Conservation (phyloP, 2,888 invertebrate species). For the Drosophila trichaetosa region DNA sequence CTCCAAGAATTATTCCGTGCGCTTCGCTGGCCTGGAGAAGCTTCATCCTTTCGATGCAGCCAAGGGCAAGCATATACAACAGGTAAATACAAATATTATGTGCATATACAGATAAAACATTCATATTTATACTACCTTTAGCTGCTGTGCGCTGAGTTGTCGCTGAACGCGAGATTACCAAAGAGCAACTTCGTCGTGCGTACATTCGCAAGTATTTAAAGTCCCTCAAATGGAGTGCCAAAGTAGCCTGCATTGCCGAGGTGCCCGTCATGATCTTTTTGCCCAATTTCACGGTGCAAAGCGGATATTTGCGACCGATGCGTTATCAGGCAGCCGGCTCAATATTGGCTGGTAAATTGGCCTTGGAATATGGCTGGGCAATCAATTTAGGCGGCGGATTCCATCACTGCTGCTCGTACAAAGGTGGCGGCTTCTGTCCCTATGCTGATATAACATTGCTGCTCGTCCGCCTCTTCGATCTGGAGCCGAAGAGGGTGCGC, state of each 20-base stretch:
- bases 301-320: constrained; percentile 91
- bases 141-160: constrained; percentile 86
- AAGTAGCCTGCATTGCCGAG: constrained; percentile 92
- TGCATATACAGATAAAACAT: not conserved
- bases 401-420: constrained; percentile 92
- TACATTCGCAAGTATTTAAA: constrained; percentile 91
- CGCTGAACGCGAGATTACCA: constrained; percentile 89
- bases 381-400: constrained; percentile 96
- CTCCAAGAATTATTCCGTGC: constrained; percentile 91
- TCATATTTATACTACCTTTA: constrained; percentile 73
- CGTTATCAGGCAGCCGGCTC: constrained; percentile 92
- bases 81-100: constrained; percentile 81
- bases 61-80: constrained; percentile 93
- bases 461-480: constrained; percentile 88
- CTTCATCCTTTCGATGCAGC: constrained; percentile 95
- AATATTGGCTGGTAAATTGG: constrained; percentile 92
- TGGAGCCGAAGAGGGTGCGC: constrained; percentile 86
- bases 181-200: constrained; percentile 90
- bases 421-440: constrained; percentile 95
- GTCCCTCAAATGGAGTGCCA: constrained; percentile 90
- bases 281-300: constrained; percentile 91
- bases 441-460: constrained; percentile 95
- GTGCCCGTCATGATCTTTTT: constrained; percentile 90
- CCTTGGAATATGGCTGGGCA: constrained; percentile 93
- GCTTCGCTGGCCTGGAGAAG: constrained; percentile 92